Percentiles rank a stretch among this genome's conserved stretches.
Conservation (phyloP, 1,140 invertebrate species). For the Acyrthosiphon pisum region DNA sequence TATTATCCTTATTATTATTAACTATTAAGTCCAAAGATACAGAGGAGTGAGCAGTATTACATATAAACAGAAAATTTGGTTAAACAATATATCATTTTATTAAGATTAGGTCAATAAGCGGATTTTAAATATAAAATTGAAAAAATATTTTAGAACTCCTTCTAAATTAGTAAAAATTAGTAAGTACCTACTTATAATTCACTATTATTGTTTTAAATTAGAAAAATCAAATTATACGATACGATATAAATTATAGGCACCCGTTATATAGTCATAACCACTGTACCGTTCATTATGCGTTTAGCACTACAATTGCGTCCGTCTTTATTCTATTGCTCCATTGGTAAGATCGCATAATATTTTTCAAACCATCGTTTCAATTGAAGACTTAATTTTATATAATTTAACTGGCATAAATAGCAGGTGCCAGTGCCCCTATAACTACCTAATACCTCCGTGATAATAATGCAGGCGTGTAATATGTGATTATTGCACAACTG, state of each 20-base stretch:
- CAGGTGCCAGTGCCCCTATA: not conserved
- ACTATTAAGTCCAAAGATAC: not conserved
- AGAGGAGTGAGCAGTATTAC: not conserved
- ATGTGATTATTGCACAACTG: not conserved
- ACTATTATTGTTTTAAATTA: not conserved
- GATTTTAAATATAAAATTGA: not conserved
- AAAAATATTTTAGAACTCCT: not conserved
- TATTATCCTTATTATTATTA: not conserved
- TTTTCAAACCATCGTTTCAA: not conserved
- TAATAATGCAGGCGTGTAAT: not conserved
- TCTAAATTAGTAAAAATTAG: not conserved
- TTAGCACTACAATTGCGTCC: not conserved
- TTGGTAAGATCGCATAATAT: not conserved
- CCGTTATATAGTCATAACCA: not conserved
- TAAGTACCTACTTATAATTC: not conserved
- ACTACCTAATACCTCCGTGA: not conserved
- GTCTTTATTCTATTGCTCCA: not conserved
- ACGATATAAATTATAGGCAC: not conserved
- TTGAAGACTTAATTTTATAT: slow-evolving; percentile 29
- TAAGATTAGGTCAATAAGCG: too few relatives aligned
- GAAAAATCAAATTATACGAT: not conserved
- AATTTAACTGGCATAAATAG: slow-evolving; percentile 2
- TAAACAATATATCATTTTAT: not conserved
- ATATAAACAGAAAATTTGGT: not conserved
- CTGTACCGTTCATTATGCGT: not conserved